These are phyloP conservation scores for Zingel zingel DNA, from an alignment of 2,113 vertebrate species.

Conservation along the genomic window DNA sequence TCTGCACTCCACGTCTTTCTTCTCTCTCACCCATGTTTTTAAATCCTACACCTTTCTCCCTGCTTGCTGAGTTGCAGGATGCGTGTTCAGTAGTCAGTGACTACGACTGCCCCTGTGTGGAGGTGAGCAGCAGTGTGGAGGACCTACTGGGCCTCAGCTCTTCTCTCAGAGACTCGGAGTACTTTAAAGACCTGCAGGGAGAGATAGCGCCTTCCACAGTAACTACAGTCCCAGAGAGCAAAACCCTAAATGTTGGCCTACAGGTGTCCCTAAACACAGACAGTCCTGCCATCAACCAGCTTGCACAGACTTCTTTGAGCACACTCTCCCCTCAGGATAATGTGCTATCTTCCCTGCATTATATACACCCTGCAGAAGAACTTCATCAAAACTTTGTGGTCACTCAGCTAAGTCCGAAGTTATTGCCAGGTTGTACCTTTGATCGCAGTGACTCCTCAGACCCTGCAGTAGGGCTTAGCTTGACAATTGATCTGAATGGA, in stretches of 20 bases:
- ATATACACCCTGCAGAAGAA: constrained; percentile 24
- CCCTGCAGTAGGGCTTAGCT: constrained; percentile 35
- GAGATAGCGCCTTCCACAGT: not conserved
- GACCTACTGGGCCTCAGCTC: constrained; percentile 86
- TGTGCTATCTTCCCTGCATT: not conserved
- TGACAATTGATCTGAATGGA: constrained; percentile 64
- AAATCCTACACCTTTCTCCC: not conserved
- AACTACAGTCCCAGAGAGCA: constrained; percentile 10
- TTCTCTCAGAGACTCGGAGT: constrained; percentile 87
- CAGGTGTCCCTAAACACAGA: constrained; percentile 22
- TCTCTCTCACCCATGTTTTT: not conserved
- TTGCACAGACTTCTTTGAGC: constrained; percentile 5
- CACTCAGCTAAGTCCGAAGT: constrained; percentile 44
- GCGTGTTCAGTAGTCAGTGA: constrained; percentile 82
- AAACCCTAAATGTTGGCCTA: not conserved
- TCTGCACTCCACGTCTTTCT: not conserved
- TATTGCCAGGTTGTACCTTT: constrained; percentile 32
- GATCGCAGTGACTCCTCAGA: constrained; percentile 34
- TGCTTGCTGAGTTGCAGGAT: constrained; percentile 78
- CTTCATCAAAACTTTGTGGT: constrained; percentile 47
- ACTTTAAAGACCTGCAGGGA: constrained; percentile 86
- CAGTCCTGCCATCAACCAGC: not conserved
- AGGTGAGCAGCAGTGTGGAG: constrained; percentile 84
- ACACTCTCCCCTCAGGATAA: constrained; percentile 6
- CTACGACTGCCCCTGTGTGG: constrained; percentile 74